Percentiles rank a stretch among this genome's conserved stretches.
These are phyloP conservation scores for Heliconius congener DNA, from an alignment of 1,140 invertebrate species.

Conservation along the genomic window DNA sequence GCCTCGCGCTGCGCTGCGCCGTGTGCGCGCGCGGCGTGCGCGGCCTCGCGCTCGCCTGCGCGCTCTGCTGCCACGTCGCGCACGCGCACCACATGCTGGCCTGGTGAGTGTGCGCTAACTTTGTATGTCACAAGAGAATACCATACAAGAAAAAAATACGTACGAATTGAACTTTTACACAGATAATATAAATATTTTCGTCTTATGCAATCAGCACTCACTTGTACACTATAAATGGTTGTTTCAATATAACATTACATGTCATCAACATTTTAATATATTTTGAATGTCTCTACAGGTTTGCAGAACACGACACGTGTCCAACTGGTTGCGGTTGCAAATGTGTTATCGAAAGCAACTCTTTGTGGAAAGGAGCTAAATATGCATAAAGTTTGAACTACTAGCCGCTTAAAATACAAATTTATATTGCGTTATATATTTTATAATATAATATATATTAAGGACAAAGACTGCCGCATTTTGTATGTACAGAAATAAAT, in stretches of 20 bases:
- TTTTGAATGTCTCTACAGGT: slow-evolving; percentile 47
- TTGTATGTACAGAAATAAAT: slow-evolving; percentile 49
- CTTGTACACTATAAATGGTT: not conserved
- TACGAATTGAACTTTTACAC: too few relatives aligned
- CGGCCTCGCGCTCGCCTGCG: slow-evolving; percentile 91
- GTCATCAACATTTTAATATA: too few relatives aligned
- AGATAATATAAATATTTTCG: not conserved
- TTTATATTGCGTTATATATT: slow-evolving; percentile 22
- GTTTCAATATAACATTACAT: not conserved
- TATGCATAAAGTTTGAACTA: slow-evolving; percentile 47
- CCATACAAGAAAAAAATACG: too few relatives aligned
- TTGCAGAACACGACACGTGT: slow-evolving; percentile 79
- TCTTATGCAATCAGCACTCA: not conserved
- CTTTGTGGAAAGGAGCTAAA: slow-evolving; percentile 70
- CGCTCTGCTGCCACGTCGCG: slow-evolving; percentile 94
- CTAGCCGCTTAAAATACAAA: not conserved
- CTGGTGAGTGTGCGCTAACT: slow-evolving; percentile 80
- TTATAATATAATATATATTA: slow-evolving; percentile 30
- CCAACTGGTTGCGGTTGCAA: slow-evolving; percentile 93
- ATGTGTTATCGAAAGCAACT: slow-evolving; percentile 86
- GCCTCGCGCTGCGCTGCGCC: slow-evolving; percentile 88
- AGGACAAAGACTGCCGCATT: slow-evolving; percentile 55
- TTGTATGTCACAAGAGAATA: too few relatives aligned
- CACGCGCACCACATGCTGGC: slow-evolving; percentile 87
- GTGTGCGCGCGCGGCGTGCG: slow-evolving; percentile 93